Base-by-base conservation (phyloP, 2,113 vertebrate species). In the Choloepus hoffmanni region DNA sequence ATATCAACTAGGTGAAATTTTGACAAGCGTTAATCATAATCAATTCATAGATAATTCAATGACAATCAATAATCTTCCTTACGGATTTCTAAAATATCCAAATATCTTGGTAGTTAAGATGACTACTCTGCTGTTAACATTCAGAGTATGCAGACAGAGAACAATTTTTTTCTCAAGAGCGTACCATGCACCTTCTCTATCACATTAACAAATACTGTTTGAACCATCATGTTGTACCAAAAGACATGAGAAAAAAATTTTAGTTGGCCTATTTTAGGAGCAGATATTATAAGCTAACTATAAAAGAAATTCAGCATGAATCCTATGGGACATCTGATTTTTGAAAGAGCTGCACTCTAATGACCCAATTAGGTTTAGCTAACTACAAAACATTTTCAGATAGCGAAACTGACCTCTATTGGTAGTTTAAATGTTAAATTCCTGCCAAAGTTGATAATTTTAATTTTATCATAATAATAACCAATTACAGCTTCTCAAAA, bases 391-490 rank as follows among this genome's bases (percentile, higher is more conserved):
- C n/a, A n/a, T n/a, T n/a, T n/a, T n/a, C n/a, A n/a, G n/a, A n/a
- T n/a, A n/a, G n/a, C n/a, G n/a, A n/a, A n/a, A n/a, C n/a, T 81
- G 24, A 95, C 40, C 6, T 43, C 43, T 12, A 77, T 33, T 50
- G 73, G 73, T 76, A 76, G 73, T 55, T 15, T 72, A 45, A 81
- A 74, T 30, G 48, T 73, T 86, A 92, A 43, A 43, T 43, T 43
- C 43, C 43, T 43, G 43, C 43, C 43, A 43, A 43, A 50, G 50
- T 33, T 50, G 73, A 43, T 76, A 76, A 43, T 55, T 15, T 72
- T 55, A 81, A 74, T 30, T 48, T 73, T 86, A 92, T 43, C 76
- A 87, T 88, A 36, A 73, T 50, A 50, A n/a, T 63, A 83, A 77
- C n/a, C 45, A 85, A 90, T 60, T 58, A 7, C 12, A 28, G 50